Base-by-base conservation (phyloP, 2,113 vertebrate species). In the Atrichornis clamosus region DNA sequence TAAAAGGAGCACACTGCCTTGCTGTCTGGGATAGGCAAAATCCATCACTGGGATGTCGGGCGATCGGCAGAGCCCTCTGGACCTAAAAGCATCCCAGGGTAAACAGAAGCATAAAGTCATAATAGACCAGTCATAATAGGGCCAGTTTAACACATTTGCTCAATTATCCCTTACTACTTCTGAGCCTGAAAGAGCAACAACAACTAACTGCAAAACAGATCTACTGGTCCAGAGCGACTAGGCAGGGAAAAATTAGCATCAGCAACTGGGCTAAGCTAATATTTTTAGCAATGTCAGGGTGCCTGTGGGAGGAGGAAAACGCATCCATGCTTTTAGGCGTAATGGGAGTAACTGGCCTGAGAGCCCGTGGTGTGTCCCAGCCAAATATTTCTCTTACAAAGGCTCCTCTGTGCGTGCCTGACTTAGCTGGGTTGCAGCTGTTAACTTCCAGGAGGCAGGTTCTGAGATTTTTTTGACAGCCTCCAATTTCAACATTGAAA, bases 101-200 rank as follows among this genome's bases (percentile, higher is more conserved):
- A 86, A 95, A 94, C 68, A 94, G 87, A 94, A 96, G 84, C 18
- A 11, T 88, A 53, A 93, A 93, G 86, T 44, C 10, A 1, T 79
- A 72, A 87, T 13, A 72, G 59, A 59, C 35, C 50, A 88, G 78
- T 85, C 84, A 62, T 76, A 89, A 93, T 37, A 94, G 56, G 77
- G 46, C 24, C 60, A 74, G 76, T 90, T 89, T 64, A 78, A 80
- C 86, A 96, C 87, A 83, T 95, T 95, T 93, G 63, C 59, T 63
- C 87, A 94, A 74, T 96, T 88, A 94, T 63, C 59, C 70, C 70
- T 87, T 73, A 27, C 64, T 88, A 90, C 37, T 96, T 89, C 63
- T 83, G 70, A 83, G 62, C 20, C 53, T 58, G 55, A 82, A 89
- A 85, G 78, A 94, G 62, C 74, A 89, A 80, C 56, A 87, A 81